Evolutionary conservation across 2,797 vertebrate species (phyloP).

Genomic region (Parotocinclus haroldoi): DNA sequence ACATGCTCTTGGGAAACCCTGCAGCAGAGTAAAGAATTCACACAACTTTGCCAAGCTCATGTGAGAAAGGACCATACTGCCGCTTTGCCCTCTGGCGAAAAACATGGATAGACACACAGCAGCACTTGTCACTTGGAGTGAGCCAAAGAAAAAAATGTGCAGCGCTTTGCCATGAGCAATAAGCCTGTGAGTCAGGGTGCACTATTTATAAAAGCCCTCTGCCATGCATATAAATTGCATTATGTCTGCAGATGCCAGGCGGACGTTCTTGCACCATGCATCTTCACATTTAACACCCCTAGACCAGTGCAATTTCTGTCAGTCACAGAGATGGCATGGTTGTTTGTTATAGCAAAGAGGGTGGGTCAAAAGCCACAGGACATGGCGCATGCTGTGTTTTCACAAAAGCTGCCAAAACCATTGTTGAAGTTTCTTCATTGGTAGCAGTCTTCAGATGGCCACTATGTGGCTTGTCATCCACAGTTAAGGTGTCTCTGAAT

Average conservation of each 20-base stretch:
- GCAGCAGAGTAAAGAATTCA: too few species aligned
- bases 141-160: constrained; percentile 45
- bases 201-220: constrained; percentile 56
- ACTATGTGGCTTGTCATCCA: too few species aligned
- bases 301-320: constrained; percentile 33
- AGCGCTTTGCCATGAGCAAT: constrained; percentile 58
- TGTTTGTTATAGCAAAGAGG: constrained; percentile 40
- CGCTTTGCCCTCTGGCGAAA: constrained; percentile 31
- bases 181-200: constrained; percentile 60
- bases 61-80: constrained; percentile 1
- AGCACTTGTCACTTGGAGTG: constrained; percentile 28
- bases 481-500: too few species aligned
- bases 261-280: not conserved
- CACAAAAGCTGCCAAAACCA: too few species aligned
- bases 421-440: too few species aligned
- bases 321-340: constrained; percentile 31
- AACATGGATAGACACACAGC: constrained; percentile 41
- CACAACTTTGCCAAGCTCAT: not conserved
- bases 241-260: constrained; percentile 34
- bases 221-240: constrained; percentile 54
- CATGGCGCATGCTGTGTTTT: too few species aligned
- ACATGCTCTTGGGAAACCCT: too few species aligned
- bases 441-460: too few species aligned
- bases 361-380: too few species aligned
- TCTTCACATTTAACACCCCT: constrained; percentile 39